phyloP scores from a whole-genome alignment of 2,113 vertebrate species.

The Chrysochloris asiatica region DNA sequence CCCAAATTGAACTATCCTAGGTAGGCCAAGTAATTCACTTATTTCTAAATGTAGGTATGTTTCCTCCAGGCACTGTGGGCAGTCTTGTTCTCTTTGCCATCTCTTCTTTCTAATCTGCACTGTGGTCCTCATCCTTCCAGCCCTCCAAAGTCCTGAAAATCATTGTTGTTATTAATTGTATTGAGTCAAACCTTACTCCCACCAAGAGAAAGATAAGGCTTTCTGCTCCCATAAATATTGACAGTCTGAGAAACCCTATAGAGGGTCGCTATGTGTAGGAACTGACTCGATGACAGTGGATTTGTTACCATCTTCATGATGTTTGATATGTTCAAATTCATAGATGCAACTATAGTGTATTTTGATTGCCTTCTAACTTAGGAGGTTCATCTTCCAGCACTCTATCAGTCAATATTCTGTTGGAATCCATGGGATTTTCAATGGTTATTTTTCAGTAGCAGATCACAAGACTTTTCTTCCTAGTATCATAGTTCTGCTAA shows the following conservation, averaged over 20 bases:
- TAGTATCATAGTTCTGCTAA: neutral
- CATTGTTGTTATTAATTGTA: neutral
- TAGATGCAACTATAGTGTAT: neutral
- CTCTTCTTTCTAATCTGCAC: neutral
- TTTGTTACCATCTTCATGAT: too few species aligned
- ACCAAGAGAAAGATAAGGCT: too few species aligned
- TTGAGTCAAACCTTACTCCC: neutral
- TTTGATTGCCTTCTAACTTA: neutral
- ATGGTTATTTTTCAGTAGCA: too few species aligned
- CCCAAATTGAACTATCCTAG: neutral
- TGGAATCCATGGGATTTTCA: neutral
- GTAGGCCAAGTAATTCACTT: neutral
- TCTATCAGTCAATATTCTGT: neutral
- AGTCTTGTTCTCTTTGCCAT: neutral
- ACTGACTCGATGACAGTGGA: too few species aligned
- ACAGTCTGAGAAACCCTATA: too few species aligned
- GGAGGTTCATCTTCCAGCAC: neutral
- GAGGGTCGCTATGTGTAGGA: too few species aligned
- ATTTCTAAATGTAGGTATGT: neutral
- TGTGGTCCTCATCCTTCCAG: neutral
- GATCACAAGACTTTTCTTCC: too few species aligned
- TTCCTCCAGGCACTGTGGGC: neutral
- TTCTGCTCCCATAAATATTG: too few species aligned
- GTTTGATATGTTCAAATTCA: too few species aligned
- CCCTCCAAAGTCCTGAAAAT: neutral